These are phyloP conservation scores for Coptodon rendalli DNA, from an alignment of 2,113 vertebrate species.

Conservation along the genomic window DNA sequence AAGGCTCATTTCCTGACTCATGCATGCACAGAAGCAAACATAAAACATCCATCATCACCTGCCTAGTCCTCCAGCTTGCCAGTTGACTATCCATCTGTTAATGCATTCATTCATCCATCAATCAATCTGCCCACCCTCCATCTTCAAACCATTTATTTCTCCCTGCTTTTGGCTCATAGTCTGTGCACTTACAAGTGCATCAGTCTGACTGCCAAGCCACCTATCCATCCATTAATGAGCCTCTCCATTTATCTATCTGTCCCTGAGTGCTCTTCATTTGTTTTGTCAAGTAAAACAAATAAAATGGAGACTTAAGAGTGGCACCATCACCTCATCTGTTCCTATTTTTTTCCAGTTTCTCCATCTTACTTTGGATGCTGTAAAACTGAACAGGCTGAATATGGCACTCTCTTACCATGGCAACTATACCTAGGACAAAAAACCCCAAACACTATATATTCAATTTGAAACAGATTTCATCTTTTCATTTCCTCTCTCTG, in stretches of 20 bases:
- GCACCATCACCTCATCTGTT: not conserved
- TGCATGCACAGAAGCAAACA: not conserved
- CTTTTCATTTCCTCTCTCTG: constrained; percentile 39
- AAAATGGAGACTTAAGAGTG: not conserved
- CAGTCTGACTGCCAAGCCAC: constrained; percentile 11
- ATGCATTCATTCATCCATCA: constrained; percentile 26
- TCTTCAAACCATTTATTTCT: constrained; percentile 15
- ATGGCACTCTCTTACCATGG: not conserved
- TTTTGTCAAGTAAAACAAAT: constrained; percentile 24
- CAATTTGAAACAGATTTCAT: constrained; percentile 25
- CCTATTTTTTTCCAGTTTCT: not conserved
- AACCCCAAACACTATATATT: not conserved
- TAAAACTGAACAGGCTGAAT: not conserved
- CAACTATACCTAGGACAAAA: not conserved
- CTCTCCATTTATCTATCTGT: constrained; percentile 3
- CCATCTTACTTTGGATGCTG: not conserved
- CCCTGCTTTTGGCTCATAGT: constrained; percentile 13
- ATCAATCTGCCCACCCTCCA: not conserved
- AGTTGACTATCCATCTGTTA: constrained; percentile 36
- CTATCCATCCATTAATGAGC: constrained; percentile 29
- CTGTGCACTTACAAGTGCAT: constrained; percentile 22
- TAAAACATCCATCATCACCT: constrained; percentile 23
- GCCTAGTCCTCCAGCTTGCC: not conserved
- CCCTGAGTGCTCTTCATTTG: constrained; percentile 1
- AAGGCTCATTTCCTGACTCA: not conserved